Base-by-base conservation (phyloP, 2,888 invertebrate species). In the Pheosia gnoma region DNA sequence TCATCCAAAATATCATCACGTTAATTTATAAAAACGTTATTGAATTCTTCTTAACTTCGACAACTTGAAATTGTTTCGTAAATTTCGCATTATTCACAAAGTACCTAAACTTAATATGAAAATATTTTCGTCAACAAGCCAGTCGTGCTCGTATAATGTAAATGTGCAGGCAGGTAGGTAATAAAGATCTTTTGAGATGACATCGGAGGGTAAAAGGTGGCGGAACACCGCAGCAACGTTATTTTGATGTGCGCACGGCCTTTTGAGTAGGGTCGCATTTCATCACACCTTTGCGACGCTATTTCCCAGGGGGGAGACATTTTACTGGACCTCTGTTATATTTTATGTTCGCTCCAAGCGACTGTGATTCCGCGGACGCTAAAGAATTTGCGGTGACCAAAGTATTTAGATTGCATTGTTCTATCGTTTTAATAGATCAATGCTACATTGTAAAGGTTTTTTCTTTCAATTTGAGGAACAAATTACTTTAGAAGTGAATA, bases 21-120 rank as follows among this genome's bases (percentile, higher is more conserved):
- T 51, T 51, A 51, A 4, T 25, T 49, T 9, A 41, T 11, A 45
- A 45, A 25, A 36, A 45, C 73, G 67, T 79, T 76, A 84, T 82
- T 77, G 86, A 82, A 83, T 83, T 82, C 78, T 76, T 77, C 59
- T 43, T 61, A 75, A 79, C 72, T 79, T 75, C 59, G 68, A 62
- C 72, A 80, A 80, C 74, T 80, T 62, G 70, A 66, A 76, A 70
- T 65, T 73, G 66, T 70, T 63, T 37, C 65, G 65, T 63, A 79
- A 81, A 76, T 81, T 82, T 74, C 66, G 75, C 71, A 83, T 83
- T 83, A 84, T 83, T 82, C 75, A 73, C 70, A 81, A 25, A 25
- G 25, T 25, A 77, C 74, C 60, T 72, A 64, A 82, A 82, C 67
- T 81, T 84, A 74, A 72, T 77, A 80, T 79, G 78, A 80, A 60